phyloP scores from a whole-genome alignment of 2,888 invertebrate species.

The Synergus laeviventris region DNA sequence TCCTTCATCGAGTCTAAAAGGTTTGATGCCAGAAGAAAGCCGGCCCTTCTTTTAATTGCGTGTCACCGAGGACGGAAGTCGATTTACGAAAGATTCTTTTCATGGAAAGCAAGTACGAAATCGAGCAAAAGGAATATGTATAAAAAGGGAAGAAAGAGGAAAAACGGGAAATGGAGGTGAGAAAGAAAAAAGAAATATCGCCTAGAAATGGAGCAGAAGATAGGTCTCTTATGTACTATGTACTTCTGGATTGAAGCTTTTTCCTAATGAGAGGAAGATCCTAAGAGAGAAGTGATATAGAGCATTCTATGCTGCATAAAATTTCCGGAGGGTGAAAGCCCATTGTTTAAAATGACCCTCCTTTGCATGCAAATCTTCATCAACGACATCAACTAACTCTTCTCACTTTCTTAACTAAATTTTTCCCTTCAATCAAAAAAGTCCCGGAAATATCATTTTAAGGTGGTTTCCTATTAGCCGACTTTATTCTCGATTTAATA shows the following conservation, averaged over 20 bases:
- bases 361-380: slow-evolving; percentile 55
- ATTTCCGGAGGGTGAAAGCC: slow-evolving; percentile 49
- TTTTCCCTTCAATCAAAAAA: too few species aligned
- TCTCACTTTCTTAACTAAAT: slow-evolving; percentile 23
- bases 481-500: neutral
- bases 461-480: neutral
- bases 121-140: slow-evolving; percentile 9
- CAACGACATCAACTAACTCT: slow-evolving; percentile 46
- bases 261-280: slow-evolving; percentile 52
- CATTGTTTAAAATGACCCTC: slow-evolving; percentile 55
- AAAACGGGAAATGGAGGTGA: slow-evolving; percentile 41
- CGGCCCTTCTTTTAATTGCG: slow-evolving; percentile 22
- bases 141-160: slow-evolving; percentile 44
- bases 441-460: neutral
- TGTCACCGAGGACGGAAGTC: slow-evolving; percentile 35
- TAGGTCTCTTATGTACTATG: slow-evolving; percentile 47
- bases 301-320: slow-evolving; percentile 46
- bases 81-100: slow-evolving; percentile 35
- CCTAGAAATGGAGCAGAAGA: slow-evolving; percentile 46
- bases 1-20: slow-evolving; percentile 34
- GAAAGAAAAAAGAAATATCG: slow-evolving; percentile 44
- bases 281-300: slow-evolving; percentile 38
- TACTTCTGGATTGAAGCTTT: slow-evolving; percentile 50
- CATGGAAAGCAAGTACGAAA: slow-evolving; percentile 4
- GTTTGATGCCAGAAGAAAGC: slow-evolving; percentile 32